Base-by-base conservation (phyloP, 2,888 invertebrate species). In the Itoplectis maculator region DNA sequence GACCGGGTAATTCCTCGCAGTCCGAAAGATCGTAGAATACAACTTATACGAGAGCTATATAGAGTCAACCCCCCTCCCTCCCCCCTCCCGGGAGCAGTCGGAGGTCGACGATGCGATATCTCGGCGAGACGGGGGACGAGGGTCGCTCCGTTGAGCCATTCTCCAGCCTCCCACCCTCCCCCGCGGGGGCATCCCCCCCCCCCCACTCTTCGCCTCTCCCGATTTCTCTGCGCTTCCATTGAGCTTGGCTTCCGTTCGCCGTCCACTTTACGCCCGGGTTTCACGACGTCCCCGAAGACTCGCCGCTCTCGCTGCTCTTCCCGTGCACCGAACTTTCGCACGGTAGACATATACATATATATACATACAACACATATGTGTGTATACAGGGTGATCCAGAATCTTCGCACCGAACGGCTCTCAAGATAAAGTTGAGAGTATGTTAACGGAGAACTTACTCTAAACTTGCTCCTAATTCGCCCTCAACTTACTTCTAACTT, bases 191-290 rank as follows among this genome's bases (percentile, higher is more conserved):
- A 29, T 72, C 35, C 47, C 56, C 15, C 35, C 47, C 2, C 23
- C 37, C 37, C 13, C n/a, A n/a, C n/a, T n/a, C n/a, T n/a, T n/a
- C n/a, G n/a, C 42, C n/a, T 7, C 37, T 5, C 13, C 18, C 3
- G 29, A 5, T 29, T 56, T 18, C 23, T 59, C 37, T 47, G 45
- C 68, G n/a, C n/a, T n/a, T n/a, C n/a, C n/a, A n/a, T n/a, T n/a
- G 42, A 56, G 51, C 59, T n/a, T n/a, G 37, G 45, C 56, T 65
- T 72, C 70, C 45, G 76, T 72, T 81, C 23, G 51, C 68, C 72
- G 73, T 73, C 77, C 76, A 81, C 76, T 81, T 73, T 73, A 77
- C 66, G 11, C 56, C 37, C 45, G 56, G 51, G 37, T 61, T 82
- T 45, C 47, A 47, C 63, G 74, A 69, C 59, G 69, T 78, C 54